phyloP scores from a whole-genome alignment of 2,797 vertebrate genomes.

The Spinibarbus caldwelli region DNA sequence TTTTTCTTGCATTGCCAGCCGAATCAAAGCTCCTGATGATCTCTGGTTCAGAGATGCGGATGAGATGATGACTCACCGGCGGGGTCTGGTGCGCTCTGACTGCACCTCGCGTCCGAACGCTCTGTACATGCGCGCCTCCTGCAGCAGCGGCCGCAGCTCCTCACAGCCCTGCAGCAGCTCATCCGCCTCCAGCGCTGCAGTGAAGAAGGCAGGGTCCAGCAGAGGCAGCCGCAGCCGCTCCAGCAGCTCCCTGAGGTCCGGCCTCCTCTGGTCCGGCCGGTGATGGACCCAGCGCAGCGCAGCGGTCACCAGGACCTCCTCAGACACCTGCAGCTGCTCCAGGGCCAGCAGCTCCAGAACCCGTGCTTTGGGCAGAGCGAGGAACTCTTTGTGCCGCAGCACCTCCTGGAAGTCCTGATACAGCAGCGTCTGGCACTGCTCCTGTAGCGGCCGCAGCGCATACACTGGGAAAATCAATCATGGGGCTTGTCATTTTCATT shows the following conservation, averaged over 20 bases:
- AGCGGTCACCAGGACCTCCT: slow-evolving; percentile 80
- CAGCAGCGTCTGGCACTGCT: slow-evolving; percentile 74
- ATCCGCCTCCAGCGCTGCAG: slow-evolving; percentile 79
- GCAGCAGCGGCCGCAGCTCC: slow-evolving; percentile 78
- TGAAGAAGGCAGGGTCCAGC: slow-evolving; percentile 79
- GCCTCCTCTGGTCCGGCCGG: slow-evolving; percentile 62
- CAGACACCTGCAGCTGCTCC: slow-evolving; percentile 73
- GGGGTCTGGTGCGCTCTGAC: slow-evolving; percentile 71
- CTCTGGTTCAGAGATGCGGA: no score
- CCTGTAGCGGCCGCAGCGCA: slow-evolving; percentile 67
- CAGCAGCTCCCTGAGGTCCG: slow-evolving; percentile 72
- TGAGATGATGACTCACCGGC: slow-evolving; percentile 70
- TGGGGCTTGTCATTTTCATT: no score
- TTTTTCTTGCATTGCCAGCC: no score
- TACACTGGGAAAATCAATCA: no score
- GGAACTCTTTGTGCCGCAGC: slow-evolving; percentile 77
- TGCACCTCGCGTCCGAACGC: slow-evolving; percentile 76
- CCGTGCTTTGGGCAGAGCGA: slow-evolving; percentile 71
- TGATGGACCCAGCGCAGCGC: slow-evolving; percentile 81
- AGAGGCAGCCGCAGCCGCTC: slow-evolving; percentile 78
- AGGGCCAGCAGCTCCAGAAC: slow-evolving; percentile 73
- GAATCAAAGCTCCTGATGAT: no score
- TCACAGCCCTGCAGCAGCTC: slow-evolving; percentile 72
- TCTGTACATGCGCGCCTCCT: slow-evolving; percentile 77
- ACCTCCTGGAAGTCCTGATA: slow-evolving; percentile 77